A percentile compares a stretch with the other conserved stretches of the same genome.
Evolutionary conservation across 2,113 vertebrate species (phyloP).

Genomic region (Apodemus speciosus): DNA sequence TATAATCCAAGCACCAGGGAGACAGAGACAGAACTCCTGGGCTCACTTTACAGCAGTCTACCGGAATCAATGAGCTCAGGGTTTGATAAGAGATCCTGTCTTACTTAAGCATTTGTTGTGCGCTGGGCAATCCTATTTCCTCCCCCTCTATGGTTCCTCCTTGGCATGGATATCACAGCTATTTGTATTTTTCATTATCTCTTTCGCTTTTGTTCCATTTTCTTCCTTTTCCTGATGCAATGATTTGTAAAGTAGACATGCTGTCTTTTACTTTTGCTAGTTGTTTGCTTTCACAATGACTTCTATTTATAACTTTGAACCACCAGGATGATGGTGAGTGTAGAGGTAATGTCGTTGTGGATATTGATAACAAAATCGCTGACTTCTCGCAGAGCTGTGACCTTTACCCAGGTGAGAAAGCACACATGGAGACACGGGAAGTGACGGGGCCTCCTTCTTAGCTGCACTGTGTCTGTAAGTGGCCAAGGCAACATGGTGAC

Average conservation of each 20-base stretch:
- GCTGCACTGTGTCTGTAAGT: too few relatives aligned
- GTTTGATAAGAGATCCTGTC: background rate
- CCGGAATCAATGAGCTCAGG: background rate
- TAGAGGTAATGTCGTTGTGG: slow-evolving; percentile 47
- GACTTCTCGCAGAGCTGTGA: slow-evolving; percentile 62
- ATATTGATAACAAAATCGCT: background rate
- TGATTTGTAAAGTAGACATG: background rate
- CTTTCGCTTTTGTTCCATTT: slow-evolving; percentile 22
- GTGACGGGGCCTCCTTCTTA: background rate
- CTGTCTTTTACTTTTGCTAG: background rate
- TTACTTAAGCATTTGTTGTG: background rate
- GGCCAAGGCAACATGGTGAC: background rate
- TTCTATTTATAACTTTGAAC: slow-evolving; percentile 43
- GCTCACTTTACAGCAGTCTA: too few relatives aligned
- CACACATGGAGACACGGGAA: rapidly evolving
- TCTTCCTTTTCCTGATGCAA: background rate
- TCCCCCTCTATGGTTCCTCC: background rate
- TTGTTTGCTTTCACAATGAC: background rate
- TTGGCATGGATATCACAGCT: background rate
- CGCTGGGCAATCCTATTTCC: background rate
- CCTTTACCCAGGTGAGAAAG: slow-evolving; percentile 73
- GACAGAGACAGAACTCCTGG: background rate
- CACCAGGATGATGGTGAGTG: slow-evolving; percentile 86
- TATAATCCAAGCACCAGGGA: background rate
- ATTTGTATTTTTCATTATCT: background rate